Conservation (phyloP, 2,797 vertebrate species). For the Hyperoplus immaculatus region DNA sequence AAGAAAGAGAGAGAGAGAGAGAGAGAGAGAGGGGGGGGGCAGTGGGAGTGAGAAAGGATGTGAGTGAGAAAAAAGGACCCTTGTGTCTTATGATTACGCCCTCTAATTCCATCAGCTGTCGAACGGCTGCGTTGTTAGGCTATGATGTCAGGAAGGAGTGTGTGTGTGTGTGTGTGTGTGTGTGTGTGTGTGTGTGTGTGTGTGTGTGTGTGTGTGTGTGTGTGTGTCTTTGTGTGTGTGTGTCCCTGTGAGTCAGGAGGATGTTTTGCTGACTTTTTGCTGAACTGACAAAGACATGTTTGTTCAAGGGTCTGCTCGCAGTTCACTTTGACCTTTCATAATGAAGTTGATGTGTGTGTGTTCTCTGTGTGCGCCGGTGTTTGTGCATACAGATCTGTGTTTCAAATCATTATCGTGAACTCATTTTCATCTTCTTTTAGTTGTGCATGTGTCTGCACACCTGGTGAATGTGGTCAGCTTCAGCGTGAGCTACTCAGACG, state of each 20-base stretch:
- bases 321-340: constrained; percentile 42
- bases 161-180: constrained; percentile 43
- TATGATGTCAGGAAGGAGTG: constrained; percentile 73
- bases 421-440: constrained; percentile 69
- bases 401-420: constrained; percentile 22
- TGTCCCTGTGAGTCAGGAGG: constrained; percentile 53
- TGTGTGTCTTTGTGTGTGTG: constrained; percentile 34
- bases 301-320: constrained; percentile 35
- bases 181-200: constrained; percentile 38
- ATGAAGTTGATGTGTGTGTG: constrained; percentile 31
- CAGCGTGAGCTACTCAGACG: constrained; percentile 90
- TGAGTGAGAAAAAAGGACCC: constrained; percentile 67
- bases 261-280: constrained; percentile 73
- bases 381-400: neutral
- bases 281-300: constrained; percentile 72
- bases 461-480: constrained; percentile 92
- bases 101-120: constrained; percentile 79
- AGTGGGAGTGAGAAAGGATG: constrained; percentile 61
- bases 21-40: neutral
- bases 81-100: constrained; percentile 77
- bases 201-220: constrained; percentile 49
- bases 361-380: neutral
- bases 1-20: neutral
- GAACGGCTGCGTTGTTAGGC: constrained; percentile 63
- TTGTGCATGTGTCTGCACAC: constrained; percentile 93